Conservation (phyloP, 2,113 vertebrate species). For the Carlito syrichta region DNA sequence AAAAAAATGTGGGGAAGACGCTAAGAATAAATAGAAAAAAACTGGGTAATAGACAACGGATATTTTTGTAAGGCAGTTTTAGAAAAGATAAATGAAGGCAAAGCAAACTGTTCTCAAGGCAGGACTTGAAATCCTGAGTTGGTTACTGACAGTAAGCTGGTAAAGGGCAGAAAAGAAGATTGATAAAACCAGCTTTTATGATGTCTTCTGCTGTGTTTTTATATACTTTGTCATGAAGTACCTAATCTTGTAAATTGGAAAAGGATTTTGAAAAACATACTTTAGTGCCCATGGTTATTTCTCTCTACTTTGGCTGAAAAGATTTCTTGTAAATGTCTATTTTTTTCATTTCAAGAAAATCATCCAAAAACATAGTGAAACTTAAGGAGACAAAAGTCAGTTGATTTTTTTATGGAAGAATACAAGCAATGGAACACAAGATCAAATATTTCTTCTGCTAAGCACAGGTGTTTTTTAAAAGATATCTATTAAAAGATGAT, state of each 20-base stretch:
- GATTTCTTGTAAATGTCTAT: not conserved
- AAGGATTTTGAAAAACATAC: not conserved
- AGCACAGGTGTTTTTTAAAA: not conserved
- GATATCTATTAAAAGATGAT: not conserved
- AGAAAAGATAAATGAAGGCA: not conserved
- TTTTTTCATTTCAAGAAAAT: conserved; percentile 24
- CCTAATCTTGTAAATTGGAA: not conserved
- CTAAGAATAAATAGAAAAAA: not conserved
- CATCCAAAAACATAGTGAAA: not conserved
- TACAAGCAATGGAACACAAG: not conserved
- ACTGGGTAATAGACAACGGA: not conserved
- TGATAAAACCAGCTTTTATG: not conserved
- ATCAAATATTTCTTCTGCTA: not conserved
- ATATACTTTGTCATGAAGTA: not conserved
- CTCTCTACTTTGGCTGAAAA: not conserved
- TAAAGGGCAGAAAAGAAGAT: not conserved
- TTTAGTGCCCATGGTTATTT: not conserved
- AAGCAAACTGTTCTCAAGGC: not conserved
- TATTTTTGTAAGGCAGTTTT: conserved; percentile 31
- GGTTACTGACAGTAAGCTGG: not conserved
- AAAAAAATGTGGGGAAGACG: not conserved
- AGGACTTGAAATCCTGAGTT: not conserved
- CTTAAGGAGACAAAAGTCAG: not conserved
- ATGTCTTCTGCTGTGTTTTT: not conserved
- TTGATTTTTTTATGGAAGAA: not conserved